Evolutionary conservation across 2,113 vertebrate species (phyloP), one percentile per base, ranked within the genome.

Genomic region (Columba janthina): DNA sequence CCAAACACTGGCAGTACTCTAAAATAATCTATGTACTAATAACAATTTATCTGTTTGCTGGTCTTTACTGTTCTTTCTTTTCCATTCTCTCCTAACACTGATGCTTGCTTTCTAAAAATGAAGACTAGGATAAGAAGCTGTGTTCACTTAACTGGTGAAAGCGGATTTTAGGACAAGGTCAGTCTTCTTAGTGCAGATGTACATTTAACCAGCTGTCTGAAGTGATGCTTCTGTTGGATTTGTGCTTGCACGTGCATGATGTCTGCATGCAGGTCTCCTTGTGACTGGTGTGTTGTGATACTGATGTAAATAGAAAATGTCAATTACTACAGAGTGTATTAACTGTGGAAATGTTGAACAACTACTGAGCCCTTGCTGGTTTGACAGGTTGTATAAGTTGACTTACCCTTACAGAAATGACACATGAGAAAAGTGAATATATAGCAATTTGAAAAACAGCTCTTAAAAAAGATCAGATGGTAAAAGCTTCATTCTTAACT

Each of bases 31-130:
- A 1, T 85, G 11, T 95, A 88, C 88, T 94, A 94, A 96, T 94
- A 90, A 70, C n/a, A 72, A 74, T 72, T 96, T 95, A 85, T 85
- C 31, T 96, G 94, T 94, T 97, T 92, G 92, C 83, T 97, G 85
- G 89, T 94, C 93, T 96, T 97, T 90, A 93, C 97, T 97, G 10
- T 95, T 97, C 95, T 97, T 94, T 97, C 66, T 91, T 77, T 84
- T 96, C 96, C 56, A 46, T 96, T 98, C 95, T 98, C 96, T 94
- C 91, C 95, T 98, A 97, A 98, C 93, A 94, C 95, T 97, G 93
- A 88, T 50, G 89, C 96, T 98, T 98, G 96, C 98, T 98, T 98
- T 98, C 97, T 98, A 98, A 98, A 98, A 97, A 93, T 86, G 98
- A 98, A 98, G 98, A 98, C 95, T 96, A 98, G 94, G 96, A 97